Percentiles rank a stretch among this genome's conserved stretches.
phyloP scores from a whole-genome alignment of 2,113 vertebrate genomes.

The Phalacrocorax carbo region DNA sequence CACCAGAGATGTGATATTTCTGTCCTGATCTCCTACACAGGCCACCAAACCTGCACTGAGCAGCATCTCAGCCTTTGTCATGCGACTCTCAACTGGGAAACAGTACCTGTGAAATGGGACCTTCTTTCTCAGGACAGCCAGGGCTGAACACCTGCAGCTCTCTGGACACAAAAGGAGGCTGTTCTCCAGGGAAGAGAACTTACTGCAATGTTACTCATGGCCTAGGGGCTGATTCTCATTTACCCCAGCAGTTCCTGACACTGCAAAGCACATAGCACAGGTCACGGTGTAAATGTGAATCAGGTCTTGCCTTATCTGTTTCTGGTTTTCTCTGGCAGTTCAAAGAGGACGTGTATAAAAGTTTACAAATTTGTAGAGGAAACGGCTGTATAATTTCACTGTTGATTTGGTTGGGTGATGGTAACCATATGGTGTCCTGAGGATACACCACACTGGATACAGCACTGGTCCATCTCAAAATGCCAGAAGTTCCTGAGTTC shows the following conservation, averaged over 20 bases:
- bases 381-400: conserved; percentile 28
- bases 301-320: background rate
- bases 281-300: background rate
- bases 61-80: background rate
- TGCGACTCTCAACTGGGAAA: rapidly evolving
- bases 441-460: background rate
- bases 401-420: background rate
- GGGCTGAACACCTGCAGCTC: background rate
- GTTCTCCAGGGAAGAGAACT: background rate
- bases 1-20: background rate
- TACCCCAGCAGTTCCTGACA: background rate
- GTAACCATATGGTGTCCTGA: conserved; percentile 12
- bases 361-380: conserved; percentile 36
- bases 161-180: background rate
- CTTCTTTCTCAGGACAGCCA: background rate
- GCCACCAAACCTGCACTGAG: background rate
- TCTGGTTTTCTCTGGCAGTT: background rate
- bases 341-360: background rate
- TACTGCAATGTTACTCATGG: background rate
- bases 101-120: background rate
- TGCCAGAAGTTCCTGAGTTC: background rate
- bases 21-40: background rate
- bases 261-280: background rate
- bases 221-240: background rate
- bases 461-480: background rate